Conservation (phyloP, 2,888 invertebrate species). For the Venusia cambrica region DNA sequence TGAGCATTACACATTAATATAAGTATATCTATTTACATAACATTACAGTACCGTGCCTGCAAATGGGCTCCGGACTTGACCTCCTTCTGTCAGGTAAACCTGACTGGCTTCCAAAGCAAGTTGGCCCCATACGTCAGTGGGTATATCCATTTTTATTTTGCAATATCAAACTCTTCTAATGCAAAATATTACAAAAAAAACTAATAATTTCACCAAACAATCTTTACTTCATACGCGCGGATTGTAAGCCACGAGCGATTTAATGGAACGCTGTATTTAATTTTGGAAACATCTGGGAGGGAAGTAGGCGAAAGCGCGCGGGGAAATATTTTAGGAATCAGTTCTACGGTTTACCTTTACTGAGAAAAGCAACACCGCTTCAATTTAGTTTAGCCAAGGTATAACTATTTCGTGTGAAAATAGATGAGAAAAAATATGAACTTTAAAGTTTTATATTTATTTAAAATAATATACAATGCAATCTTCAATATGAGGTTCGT, state of each 20-base stretch:
- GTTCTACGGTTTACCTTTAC: conserved; percentile 25
- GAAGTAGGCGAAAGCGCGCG: conserved; percentile 38
- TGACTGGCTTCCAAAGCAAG: conserved; percentile 92
- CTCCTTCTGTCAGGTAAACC: conserved; percentile 91
- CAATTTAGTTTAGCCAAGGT: too few species aligned
- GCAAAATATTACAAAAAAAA: conserved; percentile 41
- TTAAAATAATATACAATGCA: too few species aligned
- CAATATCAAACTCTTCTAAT: conserved; percentile 32
- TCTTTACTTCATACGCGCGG: conserved; percentile 56
- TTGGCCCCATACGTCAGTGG: conserved; percentile 93
- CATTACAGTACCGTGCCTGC: conserved; percentile 87
- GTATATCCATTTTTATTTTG: conserved; percentile 81
- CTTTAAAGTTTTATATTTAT: too few species aligned
- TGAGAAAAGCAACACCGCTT: too few species aligned
- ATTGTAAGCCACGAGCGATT: conserved; percentile 55
- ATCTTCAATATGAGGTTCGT: too few species aligned
- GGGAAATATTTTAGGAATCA: conserved; percentile 49
- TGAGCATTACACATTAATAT: too few species aligned
- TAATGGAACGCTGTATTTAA: conserved; percentile 70
- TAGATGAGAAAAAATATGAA: too few species aligned
- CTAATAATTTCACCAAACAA: conserved; percentile 35
- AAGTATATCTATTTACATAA: conserved; percentile 28
- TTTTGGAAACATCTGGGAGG: conserved; percentile 75
- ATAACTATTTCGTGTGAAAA: too few species aligned
- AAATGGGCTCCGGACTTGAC: conserved; percentile 89